Percentiles rank a stretch among this genome's conserved stretches.
Conservation (phyloP, 1,140 invertebrate genomes). For the Aphis gossypii region DNA sequence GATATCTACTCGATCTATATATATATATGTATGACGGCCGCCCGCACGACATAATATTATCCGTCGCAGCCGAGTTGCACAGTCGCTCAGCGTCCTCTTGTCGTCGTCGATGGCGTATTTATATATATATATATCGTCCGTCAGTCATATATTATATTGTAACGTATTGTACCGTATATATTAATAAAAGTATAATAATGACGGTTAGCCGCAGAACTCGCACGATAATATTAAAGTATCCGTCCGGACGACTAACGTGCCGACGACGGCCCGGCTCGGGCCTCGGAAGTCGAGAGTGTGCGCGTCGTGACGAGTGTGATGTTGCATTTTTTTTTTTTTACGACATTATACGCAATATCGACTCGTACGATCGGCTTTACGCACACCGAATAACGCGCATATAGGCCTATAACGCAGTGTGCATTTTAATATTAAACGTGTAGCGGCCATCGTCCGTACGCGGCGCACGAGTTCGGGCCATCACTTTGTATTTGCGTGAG, state of each 20-base stretch:
- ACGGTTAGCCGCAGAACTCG: not conserved
- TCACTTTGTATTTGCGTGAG: not conserved
- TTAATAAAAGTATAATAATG: not conserved
- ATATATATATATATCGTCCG: not conserved
- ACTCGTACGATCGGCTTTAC: not conserved
- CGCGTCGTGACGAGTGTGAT: not conserved
- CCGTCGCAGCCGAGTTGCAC: not conserved
- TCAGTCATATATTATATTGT: not conserved
- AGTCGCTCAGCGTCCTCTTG: too few relatives aligned
- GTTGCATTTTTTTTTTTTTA: not conserved
- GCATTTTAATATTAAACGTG: not conserved
- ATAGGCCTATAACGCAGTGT: not conserved
- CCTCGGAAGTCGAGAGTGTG: not conserved
- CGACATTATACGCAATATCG: not conserved
- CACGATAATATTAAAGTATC: not conserved
- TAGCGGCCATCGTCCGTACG: not conserved
- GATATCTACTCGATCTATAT: not conserved
- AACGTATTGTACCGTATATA: not conserved
- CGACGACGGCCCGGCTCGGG: not conserved
- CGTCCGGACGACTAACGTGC: not conserved
- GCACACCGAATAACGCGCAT: not conserved
- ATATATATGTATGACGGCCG: not conserved
- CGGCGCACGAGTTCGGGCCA: not conserved
- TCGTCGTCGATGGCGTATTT: not conserved
- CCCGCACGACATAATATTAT: not conserved